These are phyloP conservation scores for Clusia tigrina DNA, from an alignment of 2,888 invertebrate genomes.

Conservation along the genomic window DNA sequence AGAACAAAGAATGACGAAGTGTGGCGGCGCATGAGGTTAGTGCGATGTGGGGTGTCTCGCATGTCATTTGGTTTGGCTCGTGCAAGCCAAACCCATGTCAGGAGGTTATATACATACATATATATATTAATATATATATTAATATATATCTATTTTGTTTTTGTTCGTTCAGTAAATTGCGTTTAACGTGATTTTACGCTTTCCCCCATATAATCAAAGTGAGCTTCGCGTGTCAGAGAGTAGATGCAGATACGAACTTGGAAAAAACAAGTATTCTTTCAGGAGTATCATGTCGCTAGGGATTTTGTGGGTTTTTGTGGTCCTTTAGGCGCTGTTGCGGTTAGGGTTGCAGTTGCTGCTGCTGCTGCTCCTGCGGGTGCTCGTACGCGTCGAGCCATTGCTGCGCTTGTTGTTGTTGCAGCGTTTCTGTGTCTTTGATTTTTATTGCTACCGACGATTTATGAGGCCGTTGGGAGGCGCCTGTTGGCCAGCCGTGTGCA, in stretches of 20 bases:
- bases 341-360: neutral
- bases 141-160: neutral
- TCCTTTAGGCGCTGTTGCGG: conserved; percentile 27
- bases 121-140: no score
- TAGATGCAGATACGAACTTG: neutral
- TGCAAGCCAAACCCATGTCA: neutral
- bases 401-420: conserved; percentile 23
- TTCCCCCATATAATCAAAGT: neutral
- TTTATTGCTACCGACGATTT: conserved; percentile 82
- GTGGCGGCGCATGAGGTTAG: neutral
- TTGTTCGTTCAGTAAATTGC: neutral
- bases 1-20: neutral
- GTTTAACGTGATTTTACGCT: neutral
- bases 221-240: neutral
- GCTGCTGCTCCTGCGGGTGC: conserved; percentile 1
- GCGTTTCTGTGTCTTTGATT: conserved; percentile 36
- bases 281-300: conserved; percentile 40
- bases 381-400: conserved; percentile 26
- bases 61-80: neutral
- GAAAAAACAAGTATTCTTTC: conserved; percentile 27
- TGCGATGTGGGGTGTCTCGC: neutral
- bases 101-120: neutral
- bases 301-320: conserved; percentile 38
- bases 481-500: conserved; percentile 76
- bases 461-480: conserved; percentile 81